Evolutionary conservation across 2,888 invertebrate genomes (phyloP), one percentile per base, ranked within the genome.

Genomic region (Ptychoptera albimana): DNA sequence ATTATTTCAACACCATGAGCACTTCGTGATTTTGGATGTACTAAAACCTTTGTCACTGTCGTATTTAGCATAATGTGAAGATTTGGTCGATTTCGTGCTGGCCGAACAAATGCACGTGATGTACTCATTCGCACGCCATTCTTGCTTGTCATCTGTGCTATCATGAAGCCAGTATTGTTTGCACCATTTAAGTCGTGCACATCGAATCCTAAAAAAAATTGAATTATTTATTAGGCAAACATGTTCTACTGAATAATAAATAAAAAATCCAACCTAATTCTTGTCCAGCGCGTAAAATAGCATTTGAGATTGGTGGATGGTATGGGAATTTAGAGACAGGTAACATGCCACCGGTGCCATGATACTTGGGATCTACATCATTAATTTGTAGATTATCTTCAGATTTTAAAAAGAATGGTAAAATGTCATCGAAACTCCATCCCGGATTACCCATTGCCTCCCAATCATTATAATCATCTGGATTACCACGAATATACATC

Each of bases 401-500:
- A 1, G 85, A 85, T 60, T 84, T 86, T 49, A 83, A 70, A 66
- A 92, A 93, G 66, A 82, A 92, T 0, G 92, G 92, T 48, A 93
- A 69, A 4, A 92, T 85, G 37, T 92, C 87, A 39, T 84, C 77
- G 66, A 83, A 93, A 29, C 79, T 74, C 93, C 93, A 93, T 42
- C 89, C 91, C 10, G 78, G 74, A 61, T 86, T 88, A 8, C 93
- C 93, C 47, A 79, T 71, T 0, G 74, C 76, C 0, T 83, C 85
- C 93, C 92, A 93, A 48, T 75, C 72, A 59, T 93, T 87, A 64
- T 80, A 93, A 65, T 93, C 93, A 48, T 76, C 77, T 16, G 81
- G 75, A 46, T 88, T 80, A 1, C 93, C 93, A 23, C 93, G 73
- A 51, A 93, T 85, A 64, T 93, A 93, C 77, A 86, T 91, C 93